A percentile compares a stretch with the other conserved stretches of the same genome.
These are phyloP conservation scores for Uria lomvia DNA, from an alignment of 2,113 vertebrate species.

Conservation along the genomic window DNA sequence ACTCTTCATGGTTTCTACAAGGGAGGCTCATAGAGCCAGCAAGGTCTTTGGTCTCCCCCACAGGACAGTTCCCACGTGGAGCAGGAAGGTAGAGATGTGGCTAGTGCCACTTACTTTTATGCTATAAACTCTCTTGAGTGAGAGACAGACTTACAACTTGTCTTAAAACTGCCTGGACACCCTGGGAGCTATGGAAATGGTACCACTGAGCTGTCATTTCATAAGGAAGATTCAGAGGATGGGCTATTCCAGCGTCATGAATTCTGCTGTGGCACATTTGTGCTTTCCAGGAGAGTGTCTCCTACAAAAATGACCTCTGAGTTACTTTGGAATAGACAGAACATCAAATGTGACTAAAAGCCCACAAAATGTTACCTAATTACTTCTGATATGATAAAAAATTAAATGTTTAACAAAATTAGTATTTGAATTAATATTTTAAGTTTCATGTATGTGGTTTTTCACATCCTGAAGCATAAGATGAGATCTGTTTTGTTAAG, in stretches of 20 bases:
- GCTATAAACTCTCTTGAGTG: not conserved
- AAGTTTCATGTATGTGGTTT: not conserved
- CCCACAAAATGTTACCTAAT: not conserved
- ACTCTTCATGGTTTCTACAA: not conserved
- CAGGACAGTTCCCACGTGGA: fast-evolving
- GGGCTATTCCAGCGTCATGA: not conserved
- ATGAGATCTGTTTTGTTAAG: not conserved
- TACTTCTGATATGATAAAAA: not conserved
- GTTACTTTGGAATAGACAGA: not conserved
- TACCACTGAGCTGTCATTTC: not conserved
- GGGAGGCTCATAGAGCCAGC: not conserved
- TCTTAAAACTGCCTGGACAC: not conserved
- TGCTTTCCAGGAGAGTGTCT: not conserved
- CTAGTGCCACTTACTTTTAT: not conserved
- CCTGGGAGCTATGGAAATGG: not conserved
- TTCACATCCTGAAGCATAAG: not conserved
- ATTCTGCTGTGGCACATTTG: not conserved
- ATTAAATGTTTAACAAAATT: not conserved
- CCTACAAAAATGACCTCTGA: not conserved
- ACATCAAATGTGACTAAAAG: not conserved
- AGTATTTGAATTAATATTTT: not conserved
- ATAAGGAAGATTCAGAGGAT: not conserved
- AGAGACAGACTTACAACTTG: not conserved
- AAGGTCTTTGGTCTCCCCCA: not conserved
- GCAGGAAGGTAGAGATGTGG: not conserved